Percentiles rank a stretch among this genome's conserved stretches.
These are phyloP conservation scores for Branchellion lobata DNA, from an alignment of 2,888 invertebrate species.

Conservation along the genomic window DNA sequence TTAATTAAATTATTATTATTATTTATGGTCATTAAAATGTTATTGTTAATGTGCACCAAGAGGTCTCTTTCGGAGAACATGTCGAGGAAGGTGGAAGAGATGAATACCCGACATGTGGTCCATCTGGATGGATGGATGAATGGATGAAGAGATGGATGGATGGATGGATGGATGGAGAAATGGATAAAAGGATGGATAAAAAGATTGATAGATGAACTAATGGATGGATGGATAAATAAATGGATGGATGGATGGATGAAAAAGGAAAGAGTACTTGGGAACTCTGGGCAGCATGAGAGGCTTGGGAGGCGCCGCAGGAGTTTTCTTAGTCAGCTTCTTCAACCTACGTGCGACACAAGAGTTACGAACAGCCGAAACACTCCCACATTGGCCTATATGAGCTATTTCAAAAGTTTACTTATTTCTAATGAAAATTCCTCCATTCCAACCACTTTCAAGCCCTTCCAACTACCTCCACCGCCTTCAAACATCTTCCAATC, in stretches of 20 bases:
- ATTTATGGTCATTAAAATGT: too few relatives aligned
- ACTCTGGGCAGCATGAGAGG: too few relatives aligned
- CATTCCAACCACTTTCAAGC: background rate
- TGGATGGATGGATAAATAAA: background rate
- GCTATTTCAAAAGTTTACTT: background rate
- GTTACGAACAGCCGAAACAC: too few relatives aligned
- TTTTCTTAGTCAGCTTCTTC: too few relatives aligned
- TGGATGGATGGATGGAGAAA: background rate
- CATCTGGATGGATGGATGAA: constrained; percentile 57
- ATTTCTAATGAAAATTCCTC: background rate
- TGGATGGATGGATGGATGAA: background rate
- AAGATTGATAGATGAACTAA: background rate
- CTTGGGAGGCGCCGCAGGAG: too few relatives aligned
- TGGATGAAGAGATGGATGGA: background rate
- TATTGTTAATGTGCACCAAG: too few relatives aligned
- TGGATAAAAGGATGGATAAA: background rate
- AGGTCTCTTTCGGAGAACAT: constrained; percentile 65
- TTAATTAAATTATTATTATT: too few relatives aligned
- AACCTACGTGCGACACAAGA: too few relatives aligned
- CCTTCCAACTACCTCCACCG: background rate
- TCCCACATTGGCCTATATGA: too few relatives aligned
- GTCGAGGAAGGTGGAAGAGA: constrained; percentile 65
- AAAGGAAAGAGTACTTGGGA: background rate
- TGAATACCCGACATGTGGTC: constrained; percentile 63
- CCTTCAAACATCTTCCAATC: background rate